Conservation (phyloP, 2,888 invertebrate species). For the Pantelozetes paolii region DNA sequence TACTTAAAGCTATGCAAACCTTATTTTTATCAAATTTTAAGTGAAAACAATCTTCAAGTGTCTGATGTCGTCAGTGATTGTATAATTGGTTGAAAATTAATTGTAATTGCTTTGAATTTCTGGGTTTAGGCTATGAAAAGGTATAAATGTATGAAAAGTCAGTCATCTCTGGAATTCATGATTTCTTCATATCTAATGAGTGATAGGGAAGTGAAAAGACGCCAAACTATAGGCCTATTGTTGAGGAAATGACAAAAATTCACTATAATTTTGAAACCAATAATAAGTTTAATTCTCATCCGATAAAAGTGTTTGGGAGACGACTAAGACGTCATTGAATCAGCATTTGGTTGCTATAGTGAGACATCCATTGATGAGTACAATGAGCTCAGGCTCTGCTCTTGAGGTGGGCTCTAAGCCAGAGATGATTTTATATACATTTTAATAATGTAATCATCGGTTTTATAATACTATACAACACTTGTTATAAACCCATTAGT, state of each 20-base stretch:
- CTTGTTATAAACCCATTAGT: slow-evolving; percentile 26
- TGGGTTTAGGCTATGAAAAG: background rate
- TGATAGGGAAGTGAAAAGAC: background rate
- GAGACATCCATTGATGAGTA: slow-evolving; percentile 31
- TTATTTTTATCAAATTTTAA: background rate
- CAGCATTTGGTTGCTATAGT: slow-evolving; percentile 25
- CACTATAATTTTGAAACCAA: slow-evolving; percentile 8
- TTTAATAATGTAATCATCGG: slow-evolving; percentile 36
- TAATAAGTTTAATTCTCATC: slow-evolving; percentile 2
- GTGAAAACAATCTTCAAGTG: slow-evolving; percentile 1
- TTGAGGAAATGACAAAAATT: background rate
- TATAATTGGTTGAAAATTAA: too few relatives aligned
- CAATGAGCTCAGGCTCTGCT: slow-evolving; percentile 23
- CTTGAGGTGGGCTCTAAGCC: slow-evolving; percentile 25
- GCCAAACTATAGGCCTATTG: slow-evolving; percentile 10
- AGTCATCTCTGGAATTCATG: too few relatives aligned
- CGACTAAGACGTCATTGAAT: slow-evolving; percentile 33
- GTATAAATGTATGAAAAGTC: too few relatives aligned
- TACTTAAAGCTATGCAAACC: background rate
- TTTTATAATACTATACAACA: slow-evolving; percentile 25
- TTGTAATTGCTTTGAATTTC: background rate
- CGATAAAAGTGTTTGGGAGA: slow-evolving; percentile 6
- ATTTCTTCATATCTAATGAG: background rate
- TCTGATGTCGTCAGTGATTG: background rate
- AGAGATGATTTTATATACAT: slow-evolving; percentile 31